phyloP scores from a whole-genome alignment of 2,113 vertebrate species.

The Pachycephala philippinensis region DNA sequence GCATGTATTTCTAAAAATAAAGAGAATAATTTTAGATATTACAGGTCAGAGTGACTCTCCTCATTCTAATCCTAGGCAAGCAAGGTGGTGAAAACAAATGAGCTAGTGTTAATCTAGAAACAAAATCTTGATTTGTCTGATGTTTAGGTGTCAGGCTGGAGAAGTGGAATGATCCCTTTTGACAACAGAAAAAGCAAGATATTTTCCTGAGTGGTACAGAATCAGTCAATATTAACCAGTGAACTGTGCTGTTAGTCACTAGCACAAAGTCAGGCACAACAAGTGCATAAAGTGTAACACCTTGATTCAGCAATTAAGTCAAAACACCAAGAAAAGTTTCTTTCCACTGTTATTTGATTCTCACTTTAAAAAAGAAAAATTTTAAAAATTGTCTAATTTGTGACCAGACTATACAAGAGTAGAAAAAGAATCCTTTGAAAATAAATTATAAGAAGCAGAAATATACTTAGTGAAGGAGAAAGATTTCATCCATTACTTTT shows the following conservation, averaged over 20 bases:
- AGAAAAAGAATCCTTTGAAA: neutral
- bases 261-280: neutral
- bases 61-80: slow-evolving; percentile 15
- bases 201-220: neutral
- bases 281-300: neutral
- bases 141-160: neutral
- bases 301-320: neutral
- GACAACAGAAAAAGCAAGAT: neutral
- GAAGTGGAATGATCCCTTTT: neutral
- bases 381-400: neutral
- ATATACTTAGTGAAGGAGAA: neutral
- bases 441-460: neutral
- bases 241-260: neutral
- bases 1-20: slow-evolving; percentile 86
- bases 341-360: neutral
- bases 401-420: neutral
- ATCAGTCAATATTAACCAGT: neutral
- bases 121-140: neutral
- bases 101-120: neutral
- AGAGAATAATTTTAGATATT: slow-evolving; percentile 28
- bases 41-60: neutral
- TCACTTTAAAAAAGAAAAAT: neutral
- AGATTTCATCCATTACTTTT: neutral
- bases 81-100: slow-evolving; percentile 5
- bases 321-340: neutral